phyloP scores from a whole-genome alignment of 2,113 vertebrate species.

The Hyla sarda region DNA sequence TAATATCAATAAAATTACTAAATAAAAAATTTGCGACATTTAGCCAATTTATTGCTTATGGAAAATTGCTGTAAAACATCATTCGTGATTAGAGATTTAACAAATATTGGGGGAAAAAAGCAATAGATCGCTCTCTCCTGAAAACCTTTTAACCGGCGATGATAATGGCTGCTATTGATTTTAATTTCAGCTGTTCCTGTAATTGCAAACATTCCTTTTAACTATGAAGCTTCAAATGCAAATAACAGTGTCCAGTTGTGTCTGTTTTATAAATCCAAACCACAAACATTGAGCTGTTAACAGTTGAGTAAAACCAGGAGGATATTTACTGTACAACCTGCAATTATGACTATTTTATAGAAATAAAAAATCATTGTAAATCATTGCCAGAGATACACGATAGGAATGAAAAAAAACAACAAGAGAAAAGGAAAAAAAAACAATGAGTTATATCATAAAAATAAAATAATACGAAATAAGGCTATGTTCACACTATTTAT shows the following conservation, averaged over 20 bases:
- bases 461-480: not conserved
- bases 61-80: not conserved
- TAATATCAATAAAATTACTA: not conserved
- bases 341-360: slow-evolving; percentile 8
- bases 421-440: no score
- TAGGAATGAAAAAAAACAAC: not conserved
- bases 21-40: not conserved
- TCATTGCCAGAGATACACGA: not conserved
- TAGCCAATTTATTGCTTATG: not conserved
- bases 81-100: not conserved
- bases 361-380: slow-evolving; percentile 5
- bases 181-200: slow-evolving; percentile 50
- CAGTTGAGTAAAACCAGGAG: slow-evolving; percentile 25
- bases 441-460: not conserved
- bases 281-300: slow-evolving; percentile 17
- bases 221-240: slow-evolving; percentile 44
- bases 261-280: slow-evolving; percentile 38
- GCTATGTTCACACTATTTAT: no score
- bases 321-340: slow-evolving; percentile 29
- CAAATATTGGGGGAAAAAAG: not conserved
- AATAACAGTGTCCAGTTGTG: slow-evolving; percentile 39
- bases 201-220: slow-evolving; percentile 53
- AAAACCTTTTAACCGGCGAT: slow-evolving; percentile 34
- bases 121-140: slow-evolving; percentile 7
- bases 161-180: slow-evolving; percentile 53